A percentile compares a stretch with the other conserved stretches of the same genome.
Conservation (phyloP, 2,113 vertebrate genomes). For the Lamprologus tigripictilis region DNA sequence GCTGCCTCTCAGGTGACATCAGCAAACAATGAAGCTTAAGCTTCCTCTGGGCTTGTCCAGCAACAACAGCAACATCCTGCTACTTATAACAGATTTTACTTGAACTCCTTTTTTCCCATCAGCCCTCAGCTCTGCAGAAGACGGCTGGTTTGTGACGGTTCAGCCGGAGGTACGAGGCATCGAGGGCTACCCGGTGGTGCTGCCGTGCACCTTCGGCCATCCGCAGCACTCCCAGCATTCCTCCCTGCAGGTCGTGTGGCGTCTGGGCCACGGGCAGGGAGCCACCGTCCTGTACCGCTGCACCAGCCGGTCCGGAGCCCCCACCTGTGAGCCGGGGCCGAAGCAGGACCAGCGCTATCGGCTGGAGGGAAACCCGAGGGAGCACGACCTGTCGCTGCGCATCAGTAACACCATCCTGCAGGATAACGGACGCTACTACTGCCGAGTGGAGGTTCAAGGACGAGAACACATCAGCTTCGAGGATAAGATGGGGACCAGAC, state of each 20-base stretch:
- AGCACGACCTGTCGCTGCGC: slow-evolving; percentile 86
- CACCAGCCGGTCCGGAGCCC: slow-evolving; percentile 61
- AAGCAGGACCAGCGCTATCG: slow-evolving; percentile 83
- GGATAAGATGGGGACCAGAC: slow-evolving; percentile 81
- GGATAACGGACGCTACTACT: slow-evolving; percentile 85
- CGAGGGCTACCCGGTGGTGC: slow-evolving; percentile 77
- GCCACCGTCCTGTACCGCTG: slow-evolving; percentile 80
- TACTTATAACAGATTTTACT: not conserved
- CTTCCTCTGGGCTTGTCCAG: not conserved
- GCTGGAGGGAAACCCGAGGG: slow-evolving; percentile 81
- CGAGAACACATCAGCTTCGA: slow-evolving; percentile 79
- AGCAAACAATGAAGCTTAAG: not conserved
- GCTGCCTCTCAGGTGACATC: not conserved
- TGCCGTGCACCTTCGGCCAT: slow-evolving; percentile 90
- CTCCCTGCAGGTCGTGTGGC: slow-evolving; percentile 83
- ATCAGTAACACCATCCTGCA: slow-evolving; percentile 78
- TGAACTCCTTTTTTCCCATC: not conserved
- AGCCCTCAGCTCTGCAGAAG: slow-evolving; percentile 35
- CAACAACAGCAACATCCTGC: not conserved
- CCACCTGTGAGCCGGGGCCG: slow-evolving; percentile 74
- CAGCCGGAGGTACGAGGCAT: slow-evolving; percentile 78
- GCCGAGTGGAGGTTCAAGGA: slow-evolving; percentile 80
- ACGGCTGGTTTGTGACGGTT: slow-evolving; percentile 82
- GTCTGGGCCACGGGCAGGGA: slow-evolving; percentile 71
- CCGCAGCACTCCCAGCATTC: slow-evolving; percentile 81